Conservation (phyloP, 2,113 vertebrate genomes). For the Rissa tridactyla region DNA sequence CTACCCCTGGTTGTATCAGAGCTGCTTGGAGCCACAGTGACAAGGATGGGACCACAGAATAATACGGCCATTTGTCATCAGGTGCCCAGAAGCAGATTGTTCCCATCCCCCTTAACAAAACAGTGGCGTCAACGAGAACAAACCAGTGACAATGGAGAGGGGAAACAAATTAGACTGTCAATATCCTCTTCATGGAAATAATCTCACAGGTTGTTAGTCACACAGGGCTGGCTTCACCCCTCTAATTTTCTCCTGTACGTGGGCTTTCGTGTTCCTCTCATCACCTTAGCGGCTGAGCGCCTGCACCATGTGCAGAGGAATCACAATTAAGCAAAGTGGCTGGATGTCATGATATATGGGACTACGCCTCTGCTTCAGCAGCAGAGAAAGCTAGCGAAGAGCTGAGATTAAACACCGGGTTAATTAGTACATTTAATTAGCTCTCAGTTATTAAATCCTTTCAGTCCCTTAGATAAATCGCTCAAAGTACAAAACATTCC, state of each 20-base stretch:
- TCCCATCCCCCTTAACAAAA: background rate
- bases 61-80: background rate
- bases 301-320: background rate
- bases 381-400: background rate
- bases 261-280: background rate
- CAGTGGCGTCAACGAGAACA: background rate
- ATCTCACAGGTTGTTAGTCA: conserved; percentile 38
- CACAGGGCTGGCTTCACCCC: background rate
- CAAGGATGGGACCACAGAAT: background rate
- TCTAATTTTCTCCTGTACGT: conserved; percentile 24
- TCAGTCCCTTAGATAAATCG: background rate
- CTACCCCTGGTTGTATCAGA: background rate
- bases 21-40: background rate
- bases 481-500: conserved; percentile 7
- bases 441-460: conserved; percentile 54
- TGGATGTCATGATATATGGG: conserved; percentile 29
- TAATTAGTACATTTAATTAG: conserved; percentile 63
- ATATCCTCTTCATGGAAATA: background rate
- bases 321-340: conserved; percentile 28
- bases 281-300: background rate
- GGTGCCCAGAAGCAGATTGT: background rate
- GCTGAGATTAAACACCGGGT: conserved; percentile 36
- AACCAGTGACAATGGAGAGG: background rate
- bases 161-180: conserved; percentile 37
- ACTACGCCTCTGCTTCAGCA: background rate